Conservation (phyloP, 2,797 vertebrate species). For the Pachyuromys duprasi region DNA sequence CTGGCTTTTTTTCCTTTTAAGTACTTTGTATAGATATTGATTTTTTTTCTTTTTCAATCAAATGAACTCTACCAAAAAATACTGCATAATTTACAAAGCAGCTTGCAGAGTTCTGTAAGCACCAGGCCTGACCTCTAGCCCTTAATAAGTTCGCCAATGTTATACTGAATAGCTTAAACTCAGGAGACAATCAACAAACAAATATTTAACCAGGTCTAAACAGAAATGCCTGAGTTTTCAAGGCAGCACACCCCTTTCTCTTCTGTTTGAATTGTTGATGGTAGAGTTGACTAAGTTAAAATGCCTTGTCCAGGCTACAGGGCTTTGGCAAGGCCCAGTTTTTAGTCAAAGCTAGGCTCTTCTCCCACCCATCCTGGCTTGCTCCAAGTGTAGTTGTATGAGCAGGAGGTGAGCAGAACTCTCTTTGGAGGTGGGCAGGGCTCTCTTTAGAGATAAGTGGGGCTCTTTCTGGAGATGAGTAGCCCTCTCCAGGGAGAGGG, state of each 20-base stretch:
- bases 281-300: not conserved
- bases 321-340: accelerated
- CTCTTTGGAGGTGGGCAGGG: not conserved
- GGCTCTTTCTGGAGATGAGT: not conserved
- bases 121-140: accelerated
- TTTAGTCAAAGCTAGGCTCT: not conserved
- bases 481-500: not conserved
- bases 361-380: not conserved
- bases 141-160: not conserved
- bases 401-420: not conserved
- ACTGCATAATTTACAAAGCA: too few relatives aligned
- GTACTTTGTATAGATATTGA: not conserved
- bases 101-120: not conserved
- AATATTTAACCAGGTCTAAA: not conserved
- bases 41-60: not conserved
- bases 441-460: not conserved
- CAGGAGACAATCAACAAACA: not conserved
- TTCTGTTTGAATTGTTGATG: not conserved
- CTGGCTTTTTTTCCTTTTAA: not conserved
- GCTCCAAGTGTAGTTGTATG: not conserved
- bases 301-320: accelerated
- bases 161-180: accelerated
- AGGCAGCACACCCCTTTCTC: not conserved
- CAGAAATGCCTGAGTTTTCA: not conserved
- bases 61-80: not conserved